Base-by-base conservation (phyloP, 2,113 vertebrate genomes). In the Phaetusa simplex region DNA sequence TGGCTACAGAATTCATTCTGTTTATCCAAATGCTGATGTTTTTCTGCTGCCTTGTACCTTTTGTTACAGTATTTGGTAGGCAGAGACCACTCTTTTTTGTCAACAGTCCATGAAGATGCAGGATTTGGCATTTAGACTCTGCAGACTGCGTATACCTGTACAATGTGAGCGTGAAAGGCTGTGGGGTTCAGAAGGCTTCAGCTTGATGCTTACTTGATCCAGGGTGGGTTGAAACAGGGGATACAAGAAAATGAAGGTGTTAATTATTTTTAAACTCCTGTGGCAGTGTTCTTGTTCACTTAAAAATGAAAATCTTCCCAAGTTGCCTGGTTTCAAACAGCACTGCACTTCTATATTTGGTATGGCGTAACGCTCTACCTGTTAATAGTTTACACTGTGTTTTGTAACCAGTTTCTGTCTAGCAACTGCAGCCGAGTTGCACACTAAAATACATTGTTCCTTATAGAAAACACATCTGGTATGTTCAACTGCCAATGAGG, bases 181-280 rank as follows among this genome's bases (percentile, higher is more conserved):
- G 14, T 0, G 0, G 21, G 10, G 19, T 61, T 78, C 27, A 50
- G 30, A 52, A 50, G 43, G 12, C 40, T 89, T 64, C 23, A 19
- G 42, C 58, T 85, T 69, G 17, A 58, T 1, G 6, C 11, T 66
- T 56, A 13, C 9, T 81, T 59, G 59, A 50, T 36, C 22, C 2
- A 0, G 24, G 17, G 14, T 73, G 18, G 6, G 3, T 29, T 82
- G 61, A 80, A 69, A 50, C 15, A 66, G 15, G 21, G 34, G 9
- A 18, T 69, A 24, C 26, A 88, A 62, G 61, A 43, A 69, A 55
- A 71, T 38, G 17, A 73, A 88, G 20, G 5, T 62, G 36, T 64
- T 91, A 30, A 23, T 81, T 88, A 12, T 90, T 94, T 90, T 42
- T 49, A 66, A 85, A 50, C 78, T 77, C 78, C 29, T 86, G 18